Evolutionary conservation across 30 jellyfish, hydroid and myxozoan species (phyloP), one percentile per base, ranked within the genome.

Genomic region (Aurelia aurita): DNA sequence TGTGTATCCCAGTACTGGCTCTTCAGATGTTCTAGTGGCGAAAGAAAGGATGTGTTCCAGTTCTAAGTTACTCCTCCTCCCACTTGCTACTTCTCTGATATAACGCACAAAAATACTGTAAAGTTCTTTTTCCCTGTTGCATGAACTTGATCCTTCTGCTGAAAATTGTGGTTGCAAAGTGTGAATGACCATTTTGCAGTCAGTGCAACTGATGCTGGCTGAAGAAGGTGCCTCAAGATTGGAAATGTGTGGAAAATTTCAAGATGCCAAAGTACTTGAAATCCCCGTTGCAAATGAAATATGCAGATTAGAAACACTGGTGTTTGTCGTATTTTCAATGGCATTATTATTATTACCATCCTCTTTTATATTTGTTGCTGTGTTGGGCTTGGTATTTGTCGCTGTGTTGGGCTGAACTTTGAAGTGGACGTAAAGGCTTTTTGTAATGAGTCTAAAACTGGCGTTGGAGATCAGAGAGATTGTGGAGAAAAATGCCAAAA

Each of bases 201-300:
- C 28, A 72, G 74, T 72, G 67, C 69, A 11, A 44, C 0, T 45
- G 67, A 45, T 43, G 69, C 44, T 29, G 84, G 84, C 84, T 51
- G 74, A 19, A 72, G 84, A 43, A 72, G 84, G 69, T 39, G 29
- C 69, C 15, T 45, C 84, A 72, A 51, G 69, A 72, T 72, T 45
- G 84, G 84, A 72, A 43, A 72, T 72, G 84, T 43, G 28, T 72
- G 67, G 67, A 72, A 72, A 72, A 72, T 44, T 26, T 45, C 69
- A 43, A 72, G 67, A 45, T 29, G 11, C 49, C 84, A 76, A 72
- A 72, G 84, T 51, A 43, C 69, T 2, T 72, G 69, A 45, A 72
- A 23, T 43, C 84, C 84, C 69, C 69, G 31, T 72, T 72, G 67
- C 73, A 72, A 72, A 39, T 72, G 67, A 43, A 57, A 43, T 34